Conservation (phyloP, 2,797 vertebrate species). For the Danionella dracula region DNA sequence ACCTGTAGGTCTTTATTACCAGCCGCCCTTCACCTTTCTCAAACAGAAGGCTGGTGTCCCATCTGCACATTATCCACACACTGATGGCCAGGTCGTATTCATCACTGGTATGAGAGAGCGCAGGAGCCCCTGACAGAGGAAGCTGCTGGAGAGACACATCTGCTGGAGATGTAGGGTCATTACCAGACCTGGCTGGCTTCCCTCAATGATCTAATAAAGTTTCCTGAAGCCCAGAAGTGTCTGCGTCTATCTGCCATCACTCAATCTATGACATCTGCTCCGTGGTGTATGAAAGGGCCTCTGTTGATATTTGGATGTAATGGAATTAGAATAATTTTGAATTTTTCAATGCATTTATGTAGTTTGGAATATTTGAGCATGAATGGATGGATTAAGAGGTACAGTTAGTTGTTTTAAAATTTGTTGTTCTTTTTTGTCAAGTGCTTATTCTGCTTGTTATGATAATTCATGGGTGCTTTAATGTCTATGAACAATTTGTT, state of each 20-base stretch:
- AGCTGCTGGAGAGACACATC: conserved; percentile 44
- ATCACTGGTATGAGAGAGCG: conserved; percentile 33
- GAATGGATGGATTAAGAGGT: too few relatives aligned
- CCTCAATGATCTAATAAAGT: conserved; percentile 45
- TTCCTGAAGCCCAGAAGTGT: conserved; percentile 10
- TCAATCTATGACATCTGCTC: conserved; percentile 13
- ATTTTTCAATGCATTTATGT: background rate
- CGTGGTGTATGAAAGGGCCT: background rate
- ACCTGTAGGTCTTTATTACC: conserved; percentile 42
- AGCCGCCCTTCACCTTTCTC: conserved; percentile 31
- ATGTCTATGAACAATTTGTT: too few relatives aligned
- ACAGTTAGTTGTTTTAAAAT: too few relatives aligned
- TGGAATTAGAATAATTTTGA: conserved; percentile 16
- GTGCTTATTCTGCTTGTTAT: too few relatives aligned
- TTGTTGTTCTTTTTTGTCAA: background rate
- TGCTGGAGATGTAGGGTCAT: conserved; percentile 47
- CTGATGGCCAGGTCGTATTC: conserved; percentile 38
- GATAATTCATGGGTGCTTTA: too few relatives aligned
- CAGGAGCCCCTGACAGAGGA: conserved; percentile 28
- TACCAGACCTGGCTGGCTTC: conserved; percentile 55
- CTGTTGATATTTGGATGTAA: background rate
- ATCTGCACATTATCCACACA: conserved; percentile 41
- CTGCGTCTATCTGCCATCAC: background rate
- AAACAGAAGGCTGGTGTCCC: conserved; percentile 37
- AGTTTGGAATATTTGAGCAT: too few relatives aligned